Conservation (phyloP, 2,113 vertebrate species). For the Chaetorhynchus papuensis region DNA sequence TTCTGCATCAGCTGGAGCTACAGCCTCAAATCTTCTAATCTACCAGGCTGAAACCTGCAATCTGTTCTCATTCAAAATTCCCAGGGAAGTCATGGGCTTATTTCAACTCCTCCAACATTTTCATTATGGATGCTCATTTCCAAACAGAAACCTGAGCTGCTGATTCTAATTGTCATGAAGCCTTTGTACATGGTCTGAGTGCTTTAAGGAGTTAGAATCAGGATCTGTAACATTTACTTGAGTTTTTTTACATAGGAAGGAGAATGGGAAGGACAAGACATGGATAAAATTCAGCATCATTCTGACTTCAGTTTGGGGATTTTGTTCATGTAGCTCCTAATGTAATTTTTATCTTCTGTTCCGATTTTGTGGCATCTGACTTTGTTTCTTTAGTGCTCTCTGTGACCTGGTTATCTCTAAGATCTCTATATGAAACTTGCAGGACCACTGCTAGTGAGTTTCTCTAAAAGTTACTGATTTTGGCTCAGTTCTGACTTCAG, state of each 20-base stretch:
- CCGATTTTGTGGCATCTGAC: background rate
- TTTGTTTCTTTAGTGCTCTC: background rate
- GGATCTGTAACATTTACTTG: accelerated
- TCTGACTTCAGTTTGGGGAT: background rate
- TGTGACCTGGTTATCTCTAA: background rate
- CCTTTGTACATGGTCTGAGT: background rate
- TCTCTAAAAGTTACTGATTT: background rate
- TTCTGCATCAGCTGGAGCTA: background rate
- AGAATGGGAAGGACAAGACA: background rate
- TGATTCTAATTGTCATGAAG: background rate
- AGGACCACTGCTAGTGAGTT: background rate
- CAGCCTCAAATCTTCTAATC: background rate
- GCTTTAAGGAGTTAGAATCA: background rate
- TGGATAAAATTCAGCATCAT: background rate
- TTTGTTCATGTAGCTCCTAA: background rate
- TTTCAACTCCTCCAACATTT: background rate
- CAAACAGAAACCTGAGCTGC: background rate
- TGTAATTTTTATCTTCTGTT: background rate
- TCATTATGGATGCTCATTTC: background rate
- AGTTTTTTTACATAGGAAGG: background rate
- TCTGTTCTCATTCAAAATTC: background rate
- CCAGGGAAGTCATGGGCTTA: background rate
- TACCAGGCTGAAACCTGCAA: background rate
- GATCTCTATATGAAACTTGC: background rate
- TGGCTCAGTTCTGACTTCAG: background rate